Base-by-base conservation (phyloP, 2,888 invertebrate genomes). In the Meloe dianella region DNA sequence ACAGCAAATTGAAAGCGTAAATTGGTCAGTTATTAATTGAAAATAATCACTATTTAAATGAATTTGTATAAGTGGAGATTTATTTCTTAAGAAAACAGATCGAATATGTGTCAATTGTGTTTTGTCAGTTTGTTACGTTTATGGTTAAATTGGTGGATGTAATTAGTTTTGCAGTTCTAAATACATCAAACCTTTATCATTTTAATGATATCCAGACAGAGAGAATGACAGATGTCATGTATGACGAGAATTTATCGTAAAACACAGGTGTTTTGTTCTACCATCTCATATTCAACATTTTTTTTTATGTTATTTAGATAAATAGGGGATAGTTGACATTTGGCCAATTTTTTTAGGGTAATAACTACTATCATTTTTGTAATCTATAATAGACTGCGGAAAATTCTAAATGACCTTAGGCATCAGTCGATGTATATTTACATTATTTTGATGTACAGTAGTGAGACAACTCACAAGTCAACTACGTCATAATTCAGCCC, bases 391-490 rank as follows among this genome's bases (percentile, higher is more conserved):
- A 61, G 65, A 68, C 68, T 68, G 68, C 68, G 68, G 68, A 57
- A 68, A 68, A 67, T 65, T 63, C 61, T 68, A 60, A 63, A 68
- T 68, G 65, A 68, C 68, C 68, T 65, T 65, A 65, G 65, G 65
- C 68, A 65, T 65, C 65, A 65, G 68, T 68, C 68, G 65, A 68
- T 68, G 65, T 63, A 65, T 65, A 65, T 68, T 68, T 68, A 65
- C 68, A 68, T 68, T 68, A 68, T 65, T 68, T 68, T 63, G 68
- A 68, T 63, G 68, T 65, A 68, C 47, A 60, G 65, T 63, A 57
- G 65, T 65, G 68, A 68, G 60, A 65, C 68, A 63, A 38, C 65
- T 68, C 68, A 57, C 65, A 68, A 68, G 63, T 68, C 65, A 68
- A 61, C 65, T 63, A 68, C 68, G 68, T 65, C 65, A 68, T 68